These are phyloP conservation scores for Sphaerophoria rueppellii DNA, from an alignment of 2,888 invertebrate species.

Conservation along the genomic window DNA sequence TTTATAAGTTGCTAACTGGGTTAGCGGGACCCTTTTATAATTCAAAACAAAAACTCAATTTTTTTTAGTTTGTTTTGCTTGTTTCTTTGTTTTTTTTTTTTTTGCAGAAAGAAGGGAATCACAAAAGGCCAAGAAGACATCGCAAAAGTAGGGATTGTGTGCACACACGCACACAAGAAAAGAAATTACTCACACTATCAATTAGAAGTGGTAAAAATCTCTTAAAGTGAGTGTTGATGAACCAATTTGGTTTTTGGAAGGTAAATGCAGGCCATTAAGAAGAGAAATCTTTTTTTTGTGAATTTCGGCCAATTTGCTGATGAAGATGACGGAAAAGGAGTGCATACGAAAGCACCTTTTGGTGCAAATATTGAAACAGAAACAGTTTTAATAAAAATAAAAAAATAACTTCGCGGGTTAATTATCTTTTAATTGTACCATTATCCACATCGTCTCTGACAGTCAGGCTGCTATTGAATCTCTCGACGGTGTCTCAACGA, in stretches of 20 bases:
- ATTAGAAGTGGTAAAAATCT: slow-evolving; percentile 5
- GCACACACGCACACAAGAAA: not conserved
- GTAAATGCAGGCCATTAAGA: slow-evolving; percentile 5
- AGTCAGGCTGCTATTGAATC: no score
- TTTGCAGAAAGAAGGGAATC: slow-evolving; percentile 37
- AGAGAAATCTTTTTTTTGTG: slow-evolving; percentile 21
- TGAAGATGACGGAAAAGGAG: slow-evolving; percentile 8
- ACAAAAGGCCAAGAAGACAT: slow-evolving; percentile 4
- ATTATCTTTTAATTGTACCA: no score
- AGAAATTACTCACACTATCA: not conserved
- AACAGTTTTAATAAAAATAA: no score
- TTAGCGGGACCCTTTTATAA: slow-evolving; percentile 41
- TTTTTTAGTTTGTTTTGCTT: not conserved
- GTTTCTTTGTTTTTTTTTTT: slow-evolving; percentile 21
- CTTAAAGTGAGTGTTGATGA: not conserved
- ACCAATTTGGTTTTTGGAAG: not conserved
- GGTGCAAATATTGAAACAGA: no score
- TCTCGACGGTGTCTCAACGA: no score
- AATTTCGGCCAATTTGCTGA: not conserved
- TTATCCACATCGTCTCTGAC: no score
- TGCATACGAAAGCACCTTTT: not conserved
- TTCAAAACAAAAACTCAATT: not conserved
- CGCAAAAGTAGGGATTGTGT: not conserved
- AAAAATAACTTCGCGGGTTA: no score
- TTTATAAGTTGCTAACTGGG: slow-evolving; percentile 25